Base-by-base conservation (phyloP, 2,888 invertebrate species). In the Frankliniella fusca region DNA sequence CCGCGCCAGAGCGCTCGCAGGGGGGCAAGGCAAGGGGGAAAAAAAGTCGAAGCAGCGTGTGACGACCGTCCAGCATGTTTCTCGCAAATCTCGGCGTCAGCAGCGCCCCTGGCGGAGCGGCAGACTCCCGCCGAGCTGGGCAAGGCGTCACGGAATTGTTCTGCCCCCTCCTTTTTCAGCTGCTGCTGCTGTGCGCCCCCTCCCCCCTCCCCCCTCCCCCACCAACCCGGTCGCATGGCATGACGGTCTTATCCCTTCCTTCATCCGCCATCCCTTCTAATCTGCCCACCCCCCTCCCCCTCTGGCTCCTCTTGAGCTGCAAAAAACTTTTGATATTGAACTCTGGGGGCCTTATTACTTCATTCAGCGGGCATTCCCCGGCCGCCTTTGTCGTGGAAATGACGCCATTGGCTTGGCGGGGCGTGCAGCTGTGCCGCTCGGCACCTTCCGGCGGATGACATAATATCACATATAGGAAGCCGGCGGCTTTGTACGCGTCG, bases 271-370 rank as follows among this genome's bases (percentile, higher is more conserved):
- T 7, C 61, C 15, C 15, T 8, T 15, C 61, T 15, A 18, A 18
- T 61, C 15, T 20, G 12, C 61, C 61, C 12, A 18, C 61, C 61
- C 38, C 38, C 38, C 38, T 61, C 61, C 54, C 54, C 54, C 15
- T 18, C 54, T 54, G 7, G 38, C 38, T 38, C 38, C 38, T 38
- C 38, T 38, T 38, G 10, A 27, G 70, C 70, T 7, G 70, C 70
- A 76, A 76, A 76, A 38, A 76, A 76, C 70, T 76, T 76, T 23
- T 23, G 70, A 76, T 76, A 76, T 76, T 76, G 70, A 76, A 76
- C 70, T 61, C 61, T 27, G 27, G 70, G 70, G 23, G 70, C 70
- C 70, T 76, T 76, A 76, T 76, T 23, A 76, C 70, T 76, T 76
- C 70, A 76, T 76, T 76, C 70, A 61, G 61, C 61, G 61, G 20